Base-by-base conservation (phyloP, 2,113 vertebrate species). In the Acrocephalus arundinaceus region DNA sequence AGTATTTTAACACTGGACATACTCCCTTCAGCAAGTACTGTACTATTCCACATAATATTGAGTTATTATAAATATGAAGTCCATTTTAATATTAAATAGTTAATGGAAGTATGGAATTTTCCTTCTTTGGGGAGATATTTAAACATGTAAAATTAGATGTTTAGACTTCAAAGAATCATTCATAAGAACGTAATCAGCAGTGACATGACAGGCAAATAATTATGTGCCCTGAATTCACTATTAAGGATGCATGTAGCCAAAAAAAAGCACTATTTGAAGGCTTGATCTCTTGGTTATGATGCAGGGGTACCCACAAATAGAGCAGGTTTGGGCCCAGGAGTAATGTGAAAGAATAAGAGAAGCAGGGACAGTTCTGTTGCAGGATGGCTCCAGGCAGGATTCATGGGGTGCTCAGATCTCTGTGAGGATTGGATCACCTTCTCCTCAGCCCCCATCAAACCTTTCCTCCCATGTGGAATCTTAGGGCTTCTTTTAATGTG, bases 381-480 rank as follows among this genome's bases (percentile, higher is more conserved):
- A 45, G 46, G 43, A 89, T 74, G 49, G n/a, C 15, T 82, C 70
- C 31, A 8, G 57, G 20, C 30, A 51, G 35, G 13, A 15, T 33
- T 52, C 0, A 0, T 23, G 11, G 35, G 12, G 9, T 80, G 16
- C 13, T 85, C 55, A 65, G 5, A 23, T 5, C 20, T 33, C 35
- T 52, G 18, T 45, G 66, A 79, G 27, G 30, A 71, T 45, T 19
- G 21, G 30, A 62, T 49, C 24, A 58, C 2, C 17, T 55, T 49
- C 35, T 80, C 10, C n/a, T 62, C 37, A 30, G 23, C 6, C 33
- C 4, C 7, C n/a, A 33, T 33, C 54, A 58, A 67, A 13, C 16
- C 11, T 62, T 71, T 52, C 23, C 11, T 35, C 10, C 24, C 1
- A 0, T 20, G 3, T 28, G 24, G 39, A 81, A 11, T 73, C 61